Percentiles rank a stretch among this genome's conserved stretches.
Conservation (phyloP, 1,140 invertebrate genomes). For the Aphidius gifuensis region DNA sequence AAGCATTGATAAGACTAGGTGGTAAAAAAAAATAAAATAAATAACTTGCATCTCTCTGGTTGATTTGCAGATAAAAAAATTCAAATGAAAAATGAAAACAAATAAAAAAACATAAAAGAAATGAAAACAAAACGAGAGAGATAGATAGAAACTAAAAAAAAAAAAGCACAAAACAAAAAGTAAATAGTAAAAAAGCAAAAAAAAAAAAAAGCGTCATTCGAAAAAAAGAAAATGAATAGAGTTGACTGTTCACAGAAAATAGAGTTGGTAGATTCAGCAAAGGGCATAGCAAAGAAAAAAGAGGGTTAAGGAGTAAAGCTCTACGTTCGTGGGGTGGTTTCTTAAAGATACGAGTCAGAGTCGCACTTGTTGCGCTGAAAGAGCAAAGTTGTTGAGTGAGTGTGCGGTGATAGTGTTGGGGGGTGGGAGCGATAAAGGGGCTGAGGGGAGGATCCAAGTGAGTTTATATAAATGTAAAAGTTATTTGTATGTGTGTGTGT, state of each 20-base stretch:
- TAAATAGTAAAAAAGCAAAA: not conserved
- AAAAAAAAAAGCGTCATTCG: not conserved
- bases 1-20: constrained; percentile 14
- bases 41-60: constrained; percentile 8
- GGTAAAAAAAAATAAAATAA: constrained; percentile 19
- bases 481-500: too few species aligned
- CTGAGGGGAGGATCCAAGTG: not conserved
- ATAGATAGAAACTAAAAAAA: not conserved
- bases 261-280: constrained; percentile 20
- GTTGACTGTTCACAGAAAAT: constrained; percentile 19
- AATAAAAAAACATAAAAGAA: too few species aligned
- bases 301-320: constrained; percentile 15
- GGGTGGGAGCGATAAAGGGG: constrained; percentile 21
- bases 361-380: constrained; percentile 52
- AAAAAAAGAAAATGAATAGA: not conserved
- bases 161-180: not conserved
- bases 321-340: constrained; percentile 35
- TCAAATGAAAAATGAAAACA: too few species aligned
- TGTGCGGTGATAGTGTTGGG: constrained; percentile 11
- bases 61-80: constrained; percentile 11
- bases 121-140: too few species aligned
- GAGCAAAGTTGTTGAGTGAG: constrained; percentile 35
- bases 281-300: not conserved
- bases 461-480: too few species aligned
- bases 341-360: constrained; percentile 50